Conservation (phyloP, 2,113 vertebrate species). For the Seriola quinqueradiata region DNA sequence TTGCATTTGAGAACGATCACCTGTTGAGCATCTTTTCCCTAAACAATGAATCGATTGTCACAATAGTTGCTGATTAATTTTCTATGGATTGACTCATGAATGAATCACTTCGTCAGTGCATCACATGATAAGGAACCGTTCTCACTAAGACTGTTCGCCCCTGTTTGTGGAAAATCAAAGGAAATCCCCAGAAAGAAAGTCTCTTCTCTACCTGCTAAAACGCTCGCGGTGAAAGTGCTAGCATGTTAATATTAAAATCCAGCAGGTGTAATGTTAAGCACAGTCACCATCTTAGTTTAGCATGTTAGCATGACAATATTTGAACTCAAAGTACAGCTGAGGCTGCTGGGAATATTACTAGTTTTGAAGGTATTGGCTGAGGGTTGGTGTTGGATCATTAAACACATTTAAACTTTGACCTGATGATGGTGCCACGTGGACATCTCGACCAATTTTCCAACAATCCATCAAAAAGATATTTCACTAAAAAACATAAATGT, state of each 20-base stretch:
- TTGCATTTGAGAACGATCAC: not conserved
- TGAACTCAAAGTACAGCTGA: not conserved
- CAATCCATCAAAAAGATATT: not conserved
- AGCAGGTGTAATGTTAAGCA: not conserved
- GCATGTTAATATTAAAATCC: not conserved
- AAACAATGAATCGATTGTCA: not conserved
- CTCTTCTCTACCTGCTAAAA: not conserved
- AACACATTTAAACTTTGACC: not conserved
- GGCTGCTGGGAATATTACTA: not conserved
- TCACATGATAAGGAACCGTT: not conserved
- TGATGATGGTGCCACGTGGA: not conserved
- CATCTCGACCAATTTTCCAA: too few relatives aligned
- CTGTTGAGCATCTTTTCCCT: not conserved
- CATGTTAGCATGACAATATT: not conserved
- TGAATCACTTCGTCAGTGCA: not conserved
- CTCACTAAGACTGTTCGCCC: too few relatives aligned
- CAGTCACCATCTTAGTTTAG: not conserved
- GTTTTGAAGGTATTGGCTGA: not conserved
- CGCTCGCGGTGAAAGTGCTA: not conserved
- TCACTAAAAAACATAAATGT: not conserved
- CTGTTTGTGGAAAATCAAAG: too few relatives aligned
- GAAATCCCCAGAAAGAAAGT: too few relatives aligned
- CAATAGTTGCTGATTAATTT: not conserved
- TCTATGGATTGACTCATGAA: not conserved
- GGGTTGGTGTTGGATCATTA: not conserved